These are phyloP conservation scores for Calliscelio sp. DNA, from an alignment of 2,888 invertebrate genomes.

Conservation along the genomic window DNA sequence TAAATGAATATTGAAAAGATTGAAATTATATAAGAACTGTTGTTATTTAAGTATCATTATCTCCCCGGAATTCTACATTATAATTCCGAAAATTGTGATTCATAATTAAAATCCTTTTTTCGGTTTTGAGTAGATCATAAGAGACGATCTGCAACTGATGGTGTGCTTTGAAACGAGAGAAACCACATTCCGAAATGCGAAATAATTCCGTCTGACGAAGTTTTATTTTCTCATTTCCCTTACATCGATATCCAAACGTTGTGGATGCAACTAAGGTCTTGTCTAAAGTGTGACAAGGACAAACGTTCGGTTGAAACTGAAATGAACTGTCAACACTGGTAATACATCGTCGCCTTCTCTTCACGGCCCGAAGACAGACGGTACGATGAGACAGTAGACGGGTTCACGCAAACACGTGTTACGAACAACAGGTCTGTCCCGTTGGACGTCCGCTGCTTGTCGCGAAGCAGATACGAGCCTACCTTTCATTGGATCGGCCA, in stretches of 20 bases:
- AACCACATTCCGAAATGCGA: slow-evolving; percentile 82
- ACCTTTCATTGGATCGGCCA: slow-evolving; percentile 74
- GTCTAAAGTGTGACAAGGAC: slow-evolving; percentile 68
- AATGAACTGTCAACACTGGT: slow-evolving; percentile 85
- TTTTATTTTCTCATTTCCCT: slow-evolving; percentile 84
- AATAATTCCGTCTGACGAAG: slow-evolving; percentile 80
- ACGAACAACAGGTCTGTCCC: slow-evolving; percentile 81
- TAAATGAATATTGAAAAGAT: too few species aligned
- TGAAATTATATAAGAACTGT: too few species aligned
- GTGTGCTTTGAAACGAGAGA: slow-evolving; percentile 46
- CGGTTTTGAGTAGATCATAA: slow-evolving; percentile 58
- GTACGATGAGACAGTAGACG: slow-evolving; percentile 77
- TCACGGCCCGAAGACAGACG: slow-evolving; percentile 77
- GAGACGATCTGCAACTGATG: slow-evolving; percentile 40
- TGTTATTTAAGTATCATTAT: too few species aligned
- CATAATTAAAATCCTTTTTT: slow-evolving; percentile 44
- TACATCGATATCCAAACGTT: slow-evolving; percentile 71
- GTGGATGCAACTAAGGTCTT: slow-evolving; percentile 70
- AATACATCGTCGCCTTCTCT: slow-evolving; percentile 84
- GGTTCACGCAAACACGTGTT: slow-evolving; percentile 85
- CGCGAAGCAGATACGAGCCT: slow-evolving; percentile 64
- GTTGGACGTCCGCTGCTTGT: slow-evolving; percentile 72
- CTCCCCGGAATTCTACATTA: too few species aligned
- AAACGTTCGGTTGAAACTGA: slow-evolving; percentile 76
- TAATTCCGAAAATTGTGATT: slow-evolving; percentile 16